Evolutionary conservation across 2,888 invertebrate species (phyloP).

Genomic region (Microctonus hyperodae): DNA sequence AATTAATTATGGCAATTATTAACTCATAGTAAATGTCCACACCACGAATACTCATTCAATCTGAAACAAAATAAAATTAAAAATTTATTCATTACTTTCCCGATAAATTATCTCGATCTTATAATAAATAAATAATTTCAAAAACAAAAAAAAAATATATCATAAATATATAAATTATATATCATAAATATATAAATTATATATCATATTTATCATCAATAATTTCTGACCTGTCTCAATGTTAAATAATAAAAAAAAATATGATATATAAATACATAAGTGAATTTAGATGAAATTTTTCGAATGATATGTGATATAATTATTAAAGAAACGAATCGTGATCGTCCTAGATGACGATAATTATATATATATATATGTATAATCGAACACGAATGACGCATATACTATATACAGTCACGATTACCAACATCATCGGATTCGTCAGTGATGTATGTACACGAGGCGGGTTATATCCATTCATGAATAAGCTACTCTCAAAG

Average conservation of each 20-base stretch:
- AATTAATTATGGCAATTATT: constrained; percentile 58
- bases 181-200: neutral
- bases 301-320: neutral
- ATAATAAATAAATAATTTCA: neutral
- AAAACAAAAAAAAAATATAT: constrained; percentile 19
- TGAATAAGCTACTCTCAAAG: neutral
- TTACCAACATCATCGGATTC: constrained; percentile 32
- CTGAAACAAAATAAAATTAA: constrained; percentile 51
- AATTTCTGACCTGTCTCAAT: neutral
- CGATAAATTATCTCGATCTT: neutral
- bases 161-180: neutral
- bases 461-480: neutral
- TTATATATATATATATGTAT: neutral
- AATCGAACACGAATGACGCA: constrained; percentile 8
- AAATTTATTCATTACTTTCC: neutral
- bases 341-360: neutral
- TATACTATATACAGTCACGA: constrained; percentile 10
- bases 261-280: neutral
- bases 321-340: neutral
- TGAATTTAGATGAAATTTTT: neutral
- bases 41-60: constrained; percentile 57
- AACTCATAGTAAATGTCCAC: constrained; percentile 59
- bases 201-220: neutral
- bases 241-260: neutral
- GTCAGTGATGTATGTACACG: constrained; percentile 20